phyloP scores from a whole-genome alignment of 2,888 invertebrate species.

The Calameuta idolon region DNA sequence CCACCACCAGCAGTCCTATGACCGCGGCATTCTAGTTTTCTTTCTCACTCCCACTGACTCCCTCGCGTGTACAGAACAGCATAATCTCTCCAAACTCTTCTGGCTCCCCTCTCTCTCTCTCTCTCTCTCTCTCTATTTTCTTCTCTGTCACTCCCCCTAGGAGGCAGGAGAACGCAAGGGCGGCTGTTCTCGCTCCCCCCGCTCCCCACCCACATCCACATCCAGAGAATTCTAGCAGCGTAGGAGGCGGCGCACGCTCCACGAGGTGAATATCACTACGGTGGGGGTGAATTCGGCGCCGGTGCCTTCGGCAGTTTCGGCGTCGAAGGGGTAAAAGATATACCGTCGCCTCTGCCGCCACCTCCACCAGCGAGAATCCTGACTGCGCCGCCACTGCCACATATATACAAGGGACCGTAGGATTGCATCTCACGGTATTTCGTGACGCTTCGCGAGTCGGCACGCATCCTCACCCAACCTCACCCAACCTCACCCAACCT shows the following conservation, averaged over 20 bases:
- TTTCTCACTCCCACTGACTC: slow-evolving; percentile 32
- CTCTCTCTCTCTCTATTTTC: slow-evolving; percentile 18
- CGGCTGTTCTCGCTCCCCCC: slow-evolving; percentile 18
- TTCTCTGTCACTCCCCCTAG: slow-evolving; percentile 4
- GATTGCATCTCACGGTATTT: slow-evolving; percentile 33
- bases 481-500: too few relatives aligned
- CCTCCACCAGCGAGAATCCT: too few relatives aligned
- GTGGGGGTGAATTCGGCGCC: too few relatives aligned
- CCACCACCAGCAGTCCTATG: too few relatives aligned
- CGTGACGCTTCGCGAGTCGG: slow-evolving; percentile 46
- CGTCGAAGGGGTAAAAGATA: too few relatives aligned
- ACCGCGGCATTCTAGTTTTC: slow-evolving; percentile 23
- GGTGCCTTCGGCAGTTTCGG: too few relatives aligned
- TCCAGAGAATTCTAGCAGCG: slow-evolving; percentile 27
- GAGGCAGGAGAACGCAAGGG: slow-evolving; percentile 29
- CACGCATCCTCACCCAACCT: not conserved
- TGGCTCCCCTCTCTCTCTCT: slow-evolving; percentile 19
- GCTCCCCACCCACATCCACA: slow-evolving; percentile 7
- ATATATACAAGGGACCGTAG: too few relatives aligned
- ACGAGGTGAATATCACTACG: not conserved
- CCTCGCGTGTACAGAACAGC: slow-evolving; percentile 12
- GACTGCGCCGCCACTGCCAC: too few relatives aligned
- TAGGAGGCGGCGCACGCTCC: slow-evolving; percentile 55
- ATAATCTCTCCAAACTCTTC: slow-evolving; percentile 28
- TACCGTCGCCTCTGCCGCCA: too few relatives aligned